Evolutionary conservation across 2,797 vertebrate genomes (phyloP).

Genomic region (Argya squamiceps): DNA sequence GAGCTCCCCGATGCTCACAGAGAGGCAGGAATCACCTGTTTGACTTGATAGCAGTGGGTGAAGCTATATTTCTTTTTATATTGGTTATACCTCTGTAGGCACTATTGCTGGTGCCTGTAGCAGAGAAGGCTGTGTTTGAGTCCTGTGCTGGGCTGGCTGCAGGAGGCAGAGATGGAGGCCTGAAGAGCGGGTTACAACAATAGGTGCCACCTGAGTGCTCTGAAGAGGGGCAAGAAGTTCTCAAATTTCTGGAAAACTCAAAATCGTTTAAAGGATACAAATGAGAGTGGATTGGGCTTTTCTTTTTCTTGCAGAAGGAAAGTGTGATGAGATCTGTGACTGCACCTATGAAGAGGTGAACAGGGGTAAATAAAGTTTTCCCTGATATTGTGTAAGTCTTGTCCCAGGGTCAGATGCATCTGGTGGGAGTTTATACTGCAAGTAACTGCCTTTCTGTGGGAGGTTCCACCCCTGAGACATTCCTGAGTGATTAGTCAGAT

Average conservation of each 20-base stretch:
- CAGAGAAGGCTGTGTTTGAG: not conserved
- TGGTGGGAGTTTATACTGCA: not conserved
- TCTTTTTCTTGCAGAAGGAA: constrained; percentile 55
- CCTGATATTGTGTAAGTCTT: not conserved
- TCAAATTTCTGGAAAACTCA: not conserved
- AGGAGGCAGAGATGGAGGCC: constrained; percentile 76
- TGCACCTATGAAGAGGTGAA: constrained; percentile 78
- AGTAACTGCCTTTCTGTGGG: constrained; percentile 8
- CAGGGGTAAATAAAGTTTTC: constrained; percentile 77
- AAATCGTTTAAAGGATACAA: not conserved
- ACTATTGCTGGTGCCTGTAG: not conserved
- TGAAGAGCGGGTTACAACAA: constrained; percentile 82
- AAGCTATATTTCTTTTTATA: constrained; percentile 53
- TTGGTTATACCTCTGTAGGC: not conserved
- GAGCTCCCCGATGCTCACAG: constrained; percentile 75
- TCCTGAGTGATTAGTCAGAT: constrained; percentile 33
- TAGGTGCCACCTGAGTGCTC: constrained; percentile 71
- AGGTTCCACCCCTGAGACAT: constrained; percentile 1
- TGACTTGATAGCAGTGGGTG: constrained; percentile 78
- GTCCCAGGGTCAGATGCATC: not conserved
- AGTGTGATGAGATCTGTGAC: constrained; percentile 76
- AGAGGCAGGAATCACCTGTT: constrained; percentile 74
- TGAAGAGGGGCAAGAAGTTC: constrained; percentile 68
- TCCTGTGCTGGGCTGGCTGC: constrained; percentile 72
- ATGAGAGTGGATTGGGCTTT: not conserved